Base-by-base conservation (phyloP, 2,797 vertebrate genomes). In the Parambassis ranga region DNA sequence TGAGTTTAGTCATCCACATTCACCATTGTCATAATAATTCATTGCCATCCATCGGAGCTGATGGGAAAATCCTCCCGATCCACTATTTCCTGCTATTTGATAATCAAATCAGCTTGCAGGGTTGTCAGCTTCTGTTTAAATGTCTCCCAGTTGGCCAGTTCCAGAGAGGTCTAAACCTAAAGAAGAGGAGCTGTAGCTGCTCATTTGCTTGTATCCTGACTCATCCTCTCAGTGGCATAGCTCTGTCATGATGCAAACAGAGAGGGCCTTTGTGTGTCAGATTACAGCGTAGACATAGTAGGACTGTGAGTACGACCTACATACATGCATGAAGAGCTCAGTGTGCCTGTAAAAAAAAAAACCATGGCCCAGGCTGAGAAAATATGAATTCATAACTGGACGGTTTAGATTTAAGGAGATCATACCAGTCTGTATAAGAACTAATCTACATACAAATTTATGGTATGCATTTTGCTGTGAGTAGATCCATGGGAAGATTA, bases 361-460 rank as follows among this genome's bases (percentile, higher is more conserved):
- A 6, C 6, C 19, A 33, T 5, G 14, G 19, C 26, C 5, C n/a
- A 15, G 11, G n/a, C 26, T 18, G 11, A 20, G 23, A 20, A 49
- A 49, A 51, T 31, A 60, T 11, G 2, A 63, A 59, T 28, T 38
- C 14, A 41, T 22, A 26, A 38, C 26, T 30, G 46, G 3, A 6
- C 4, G 6, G 27, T 32, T 27, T 7, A 3, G 7, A 51, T 37
- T 61, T 31, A 65, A 51, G 65, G 20, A 50, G 20, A 41, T 31
- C n/a, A 19, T 4, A 30, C 39, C 4, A 32, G 14, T 44, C 31
- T 28, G 24, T 27, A 47, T n/a, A 55, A 50, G 8, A 24, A 32
- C 44, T 73, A 67, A 87, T 82, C 69, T 43, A 28, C 62, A 70
- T 67, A 60, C 36, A 66, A 76, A 85, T 82, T 71, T n/a, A 22